Conservation (phyloP, 2,797 vertebrate genomes). For the Percopsis omiscomaycus region DNA sequence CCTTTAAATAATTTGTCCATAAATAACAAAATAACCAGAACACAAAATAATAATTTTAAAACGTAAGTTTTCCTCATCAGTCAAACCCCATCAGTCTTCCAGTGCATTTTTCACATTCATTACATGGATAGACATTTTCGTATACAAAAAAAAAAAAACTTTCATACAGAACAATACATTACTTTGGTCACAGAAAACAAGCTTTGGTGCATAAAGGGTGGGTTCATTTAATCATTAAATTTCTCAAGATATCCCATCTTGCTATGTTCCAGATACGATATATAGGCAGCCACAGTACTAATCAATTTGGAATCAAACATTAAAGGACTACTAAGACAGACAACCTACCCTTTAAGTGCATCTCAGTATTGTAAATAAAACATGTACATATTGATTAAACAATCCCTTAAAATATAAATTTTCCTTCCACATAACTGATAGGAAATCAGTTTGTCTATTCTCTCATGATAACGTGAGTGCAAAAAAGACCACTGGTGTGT, state of each 20-base stretch:
- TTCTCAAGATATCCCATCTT: not conserved
- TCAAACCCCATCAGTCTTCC: constrained; percentile 36
- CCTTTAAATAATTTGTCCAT: constrained; percentile 45
- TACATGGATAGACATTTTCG: constrained; percentile 36
- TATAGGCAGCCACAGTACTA: constrained; percentile 28
- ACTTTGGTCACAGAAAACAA: constrained; percentile 66
- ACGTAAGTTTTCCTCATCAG: constrained; percentile 35
- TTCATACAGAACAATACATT: constrained; percentile 54
- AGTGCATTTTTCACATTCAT: constrained; percentile 38
- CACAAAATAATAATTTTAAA: constrained; percentile 42
- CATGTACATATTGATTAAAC: constrained; percentile 17
- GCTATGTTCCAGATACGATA: too few relatives aligned
- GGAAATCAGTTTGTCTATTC: constrained; percentile 10
- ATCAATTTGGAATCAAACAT: constrained; percentile 11
- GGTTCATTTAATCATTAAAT: not conserved
- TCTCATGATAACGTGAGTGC: constrained; percentile 36
- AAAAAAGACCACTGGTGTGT: constrained; percentile 19
- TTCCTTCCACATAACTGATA: constrained; percentile 32
- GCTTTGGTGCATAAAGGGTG: constrained; percentile 40
- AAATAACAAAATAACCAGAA: constrained; percentile 31
- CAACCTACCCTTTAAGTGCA: constrained; percentile 31
- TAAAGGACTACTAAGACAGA: not conserved
- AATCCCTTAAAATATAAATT: constrained; percentile 26
- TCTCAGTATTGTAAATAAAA: constrained; percentile 22
- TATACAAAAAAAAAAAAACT: constrained; percentile 7